Conservation (phyloP, 2,888 invertebrate species). For the Heterodera filipjevi region DNA sequence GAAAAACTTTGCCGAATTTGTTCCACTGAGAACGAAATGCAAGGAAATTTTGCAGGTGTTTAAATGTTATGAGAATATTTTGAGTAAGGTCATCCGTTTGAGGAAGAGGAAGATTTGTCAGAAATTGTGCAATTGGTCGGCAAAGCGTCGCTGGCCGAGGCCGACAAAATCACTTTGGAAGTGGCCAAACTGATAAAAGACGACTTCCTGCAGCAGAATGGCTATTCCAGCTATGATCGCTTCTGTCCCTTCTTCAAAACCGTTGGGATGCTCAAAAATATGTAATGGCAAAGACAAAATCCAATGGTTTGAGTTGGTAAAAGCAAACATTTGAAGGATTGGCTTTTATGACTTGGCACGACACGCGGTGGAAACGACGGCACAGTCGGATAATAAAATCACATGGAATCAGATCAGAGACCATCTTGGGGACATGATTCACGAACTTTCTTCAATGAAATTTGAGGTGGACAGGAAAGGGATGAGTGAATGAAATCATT, state of each 20-base stretch:
- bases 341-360: constrained; percentile 96
- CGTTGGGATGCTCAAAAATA: constrained; percentile 96
- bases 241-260: constrained; percentile 99
- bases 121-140: constrained; percentile 99
- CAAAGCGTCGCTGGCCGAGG: constrained; percentile 86
- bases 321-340: constrained; percentile 70
- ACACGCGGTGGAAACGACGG: constrained; percentile 95
- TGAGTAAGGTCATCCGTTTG: constrained; percentile 3
- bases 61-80: neutral
- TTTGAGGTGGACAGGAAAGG: constrained; percentile 78
- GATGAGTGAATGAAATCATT: neutral
- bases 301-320: neutral
- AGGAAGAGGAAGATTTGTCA: constrained; percentile 95
- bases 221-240: constrained; percentile 75
- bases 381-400: constrained; percentile 95
- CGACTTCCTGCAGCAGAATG: constrained; percentile 99
- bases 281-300: constrained; percentile 68
- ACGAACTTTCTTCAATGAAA: constrained; percentile 97
- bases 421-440: constrained; percentile 91
- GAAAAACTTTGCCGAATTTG: constrained; percentile 95
- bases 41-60: constrained; percentile 77
- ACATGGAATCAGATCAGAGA: constrained; percentile 98
- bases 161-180: constrained; percentile 97
- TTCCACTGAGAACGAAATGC: constrained; percentile 87
- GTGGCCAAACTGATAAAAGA: constrained; percentile 83